Base-by-base conservation (phyloP, 1,140 invertebrate genomes). In the Zaprionus davidi region DNA sequence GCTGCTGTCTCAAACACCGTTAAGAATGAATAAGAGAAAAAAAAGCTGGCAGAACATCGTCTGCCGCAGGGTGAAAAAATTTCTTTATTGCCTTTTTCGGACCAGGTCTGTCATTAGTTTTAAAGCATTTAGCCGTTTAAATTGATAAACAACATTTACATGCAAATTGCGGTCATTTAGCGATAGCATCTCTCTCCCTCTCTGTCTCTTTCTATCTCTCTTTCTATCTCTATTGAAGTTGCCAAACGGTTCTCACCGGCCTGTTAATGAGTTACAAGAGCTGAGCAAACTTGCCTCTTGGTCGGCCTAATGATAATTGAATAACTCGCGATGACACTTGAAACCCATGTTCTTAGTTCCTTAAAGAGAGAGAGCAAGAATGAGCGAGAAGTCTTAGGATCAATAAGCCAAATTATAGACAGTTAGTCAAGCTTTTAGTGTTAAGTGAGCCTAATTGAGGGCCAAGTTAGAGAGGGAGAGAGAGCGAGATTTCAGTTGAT, bases 131-230 rank as follows among this genome's bases (percentile, higher is more conserved):
- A 90, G 86, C 86, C 86, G 82, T 85, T 85, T 82, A 90, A 90
- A 90, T 90, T 90, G 85, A 90, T 90, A 90, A 90, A 90, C 86
- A 90, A 90, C 85, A 90, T 90, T 90, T 85, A 90, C 86, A 90
- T 90, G 85, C 86, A 90, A 90, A 90, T 90, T 90, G 82, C 82
- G 82, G 86, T 90, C 77, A 90, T 90, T 90, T 90, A 85, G 64
- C 53, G 85, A 90, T 90, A 90, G 82, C 68, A 90, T 90, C 84
- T 81, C 41, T 64, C 63, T 56, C 55, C 76, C 62, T 69, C 53
- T 53, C 57, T 56, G 15, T 28, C 17, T n/a, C 51, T 56, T 9
- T 20, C 26, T 73, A 41, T 12, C 31, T 73, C 55, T 12, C 31
- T 73, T 49, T 12, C 31, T 26, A 36, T 15, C 28, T 15, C 6